Evolutionary conservation across 37 sponge, comb jelly and placozoan species (phyloP), one percentile per base, ranked within the genome.

Genomic region (Aphrocallistes beatrix): DNA sequence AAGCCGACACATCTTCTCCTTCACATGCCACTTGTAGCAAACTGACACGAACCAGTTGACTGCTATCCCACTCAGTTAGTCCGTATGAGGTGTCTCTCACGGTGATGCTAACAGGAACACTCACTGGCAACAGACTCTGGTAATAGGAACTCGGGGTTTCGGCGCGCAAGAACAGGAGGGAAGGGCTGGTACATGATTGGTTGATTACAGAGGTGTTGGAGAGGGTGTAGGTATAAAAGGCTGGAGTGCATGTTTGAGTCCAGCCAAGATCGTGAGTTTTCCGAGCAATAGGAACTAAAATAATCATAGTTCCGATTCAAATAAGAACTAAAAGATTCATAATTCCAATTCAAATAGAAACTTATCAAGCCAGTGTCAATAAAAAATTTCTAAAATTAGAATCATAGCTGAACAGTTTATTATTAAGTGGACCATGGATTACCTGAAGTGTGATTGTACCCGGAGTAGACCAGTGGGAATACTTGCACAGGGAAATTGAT

Each of bases 121-220:
- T 60, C 28, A 19, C n/a, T 32, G 75, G 21, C 75, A 60, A 60
- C 75, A 60, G 75, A 60, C 32, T 60, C 34, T 60, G 75, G 75
- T 60, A 60, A 28, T 25, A 60, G 75, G 75, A 60, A 60, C n/a
- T 60, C n/a, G 75, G 28, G 3, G 75, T 60, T 3, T 6, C 34
- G 21, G 75, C 75, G n/a, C 34, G 34, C 1, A 60, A 25, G n/a
- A 32, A 60, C 34, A 60, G 28, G 17, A 60, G n/a, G 34, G 25
- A 60, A n/a, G n/a, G n/a, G n/a, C n/a, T n/a, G n/a, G n/a, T n/a
- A 60, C 75, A 60, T 60, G 75, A 60, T 60, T 60, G 75, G 75
- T 60, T 30, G n/a, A 28, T 60, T 19, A 60, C 34, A 32, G 75
- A 60, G 75, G 75, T 60, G 75, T 60, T 1, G 8, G 21, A 6